Evolutionary conservation across 2,113 vertebrate genomes (phyloP).

Genomic region (Irena cyanogastra): DNA sequence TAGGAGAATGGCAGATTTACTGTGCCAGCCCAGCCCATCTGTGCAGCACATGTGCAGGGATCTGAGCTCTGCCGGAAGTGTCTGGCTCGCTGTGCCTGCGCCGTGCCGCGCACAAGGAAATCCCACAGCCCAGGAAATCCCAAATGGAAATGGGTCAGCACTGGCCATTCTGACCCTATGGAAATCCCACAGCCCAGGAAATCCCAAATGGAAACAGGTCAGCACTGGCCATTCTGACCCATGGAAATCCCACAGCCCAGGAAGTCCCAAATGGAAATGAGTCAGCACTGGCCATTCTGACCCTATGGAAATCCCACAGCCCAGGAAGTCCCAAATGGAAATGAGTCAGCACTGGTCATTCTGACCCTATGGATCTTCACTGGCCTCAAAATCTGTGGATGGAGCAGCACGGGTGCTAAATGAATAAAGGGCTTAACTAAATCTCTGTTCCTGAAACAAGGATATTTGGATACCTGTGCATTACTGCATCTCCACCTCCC

Average conservation of each 20-base stretch:
- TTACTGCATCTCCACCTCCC: neutral
- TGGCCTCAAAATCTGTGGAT: neutral
- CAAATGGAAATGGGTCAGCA: neutral
- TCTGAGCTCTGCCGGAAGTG: neutral
- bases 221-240: too few relatives aligned
- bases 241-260: fast-evolving
- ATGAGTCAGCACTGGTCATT: neutral
- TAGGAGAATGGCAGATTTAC: slow-evolving; percentile 27
- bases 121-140: neutral
- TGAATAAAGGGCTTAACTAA: neutral
- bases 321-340: neutral
- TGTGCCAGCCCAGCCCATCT: neutral
- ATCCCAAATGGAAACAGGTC: neutral
- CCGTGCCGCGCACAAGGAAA: neutral
- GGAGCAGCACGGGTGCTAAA: neutral
- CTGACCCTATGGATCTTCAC: neutral
- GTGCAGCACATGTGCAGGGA: slow-evolving; percentile 44
- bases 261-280: neutral
- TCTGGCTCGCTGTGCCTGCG: neutral
- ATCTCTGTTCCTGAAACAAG: neutral
- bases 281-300: too few relatives aligned
- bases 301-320: too few relatives aligned
- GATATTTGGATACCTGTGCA: neutral
- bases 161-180: neutral
- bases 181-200: neutral